Conservation (phyloP, 2,113 vertebrate species). For the Panthera uncia region DNA sequence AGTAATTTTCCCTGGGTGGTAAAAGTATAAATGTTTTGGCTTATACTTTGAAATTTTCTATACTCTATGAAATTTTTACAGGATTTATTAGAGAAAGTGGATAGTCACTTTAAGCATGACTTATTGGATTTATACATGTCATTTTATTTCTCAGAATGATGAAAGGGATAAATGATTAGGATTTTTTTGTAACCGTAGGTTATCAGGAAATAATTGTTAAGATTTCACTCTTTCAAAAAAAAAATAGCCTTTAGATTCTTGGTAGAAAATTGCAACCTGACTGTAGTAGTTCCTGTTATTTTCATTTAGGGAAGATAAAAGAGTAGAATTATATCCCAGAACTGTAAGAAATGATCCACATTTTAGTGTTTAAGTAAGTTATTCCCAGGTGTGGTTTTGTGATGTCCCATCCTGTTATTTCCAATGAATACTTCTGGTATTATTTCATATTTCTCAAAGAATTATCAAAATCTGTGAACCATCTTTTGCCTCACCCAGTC, state of each 20-base stretch:
- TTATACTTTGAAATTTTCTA: constrained; percentile 16
- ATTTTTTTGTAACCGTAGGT: not conserved
- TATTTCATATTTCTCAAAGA: constrained; percentile 44
- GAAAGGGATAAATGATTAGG: not conserved
- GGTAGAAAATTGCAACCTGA: constrained; percentile 47
- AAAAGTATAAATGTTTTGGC: not conserved
- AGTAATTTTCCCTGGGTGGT: not conserved
- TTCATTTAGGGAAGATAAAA: constrained; percentile 68
- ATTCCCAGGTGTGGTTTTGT: constrained; percentile 62
- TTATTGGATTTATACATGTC: not conserved
- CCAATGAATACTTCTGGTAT: constrained; percentile 20
- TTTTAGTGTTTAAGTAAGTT: constrained; percentile 71
- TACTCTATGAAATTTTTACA: not conserved
- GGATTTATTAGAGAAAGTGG: not conserved
- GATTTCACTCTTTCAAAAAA: not conserved
- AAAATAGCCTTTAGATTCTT: not conserved
- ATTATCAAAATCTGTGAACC: constrained; percentile 44
- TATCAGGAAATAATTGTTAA: constrained; percentile 30
- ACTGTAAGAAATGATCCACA: constrained; percentile 17
- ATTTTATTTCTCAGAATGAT: constrained; percentile 33
- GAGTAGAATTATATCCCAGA: constrained; percentile 11
- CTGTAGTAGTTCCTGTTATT: constrained; percentile 20
- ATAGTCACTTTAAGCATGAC: not conserved
- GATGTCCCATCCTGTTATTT: not conserved
- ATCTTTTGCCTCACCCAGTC: not conserved